These are phyloP conservation scores for Pseudochirops cupreus DNA, from an alignment of 2,797 vertebrate genomes.

Conservation along the genomic window DNA sequence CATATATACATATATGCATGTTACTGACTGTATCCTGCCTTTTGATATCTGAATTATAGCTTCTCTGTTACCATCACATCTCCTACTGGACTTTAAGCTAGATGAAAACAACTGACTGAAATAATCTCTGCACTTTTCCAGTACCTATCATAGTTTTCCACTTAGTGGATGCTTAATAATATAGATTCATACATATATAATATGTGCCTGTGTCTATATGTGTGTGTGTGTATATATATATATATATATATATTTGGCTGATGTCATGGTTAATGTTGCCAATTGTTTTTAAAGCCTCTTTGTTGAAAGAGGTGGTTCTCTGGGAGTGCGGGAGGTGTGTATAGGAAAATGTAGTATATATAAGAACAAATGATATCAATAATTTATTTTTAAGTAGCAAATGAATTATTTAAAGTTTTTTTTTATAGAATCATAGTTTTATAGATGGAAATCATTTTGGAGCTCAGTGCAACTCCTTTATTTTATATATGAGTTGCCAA, in stretches of 20 bases:
- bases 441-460: not conserved
- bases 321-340: not conserved
- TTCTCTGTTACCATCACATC: not conserved
- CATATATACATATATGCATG: no score
- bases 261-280: not conserved
- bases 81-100: not conserved
- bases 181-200: not conserved
- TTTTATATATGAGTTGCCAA: not conserved
- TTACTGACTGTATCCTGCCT: not conserved
- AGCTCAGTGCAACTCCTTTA: not conserved
- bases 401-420: not conserved
- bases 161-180: not conserved
- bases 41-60: not conserved
- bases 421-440: not conserved
- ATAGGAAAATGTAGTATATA: not conserved
- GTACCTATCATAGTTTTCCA: not conserved
- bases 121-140: not conserved
- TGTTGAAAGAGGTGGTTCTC: not conserved
- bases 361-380: not conserved
- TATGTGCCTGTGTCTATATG: not conserved
- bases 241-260: not conserved
- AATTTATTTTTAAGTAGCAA: not conserved
- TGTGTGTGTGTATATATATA: not conserved
- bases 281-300: not conserved
- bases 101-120: not conserved